A percentile compares a stretch with the other conserved stretches of the same genome.
These are phyloP conservation scores for Zaprionus lachaisei DNA, from an alignment of 1,140 invertebrate species.

Conservation along the genomic window DNA sequence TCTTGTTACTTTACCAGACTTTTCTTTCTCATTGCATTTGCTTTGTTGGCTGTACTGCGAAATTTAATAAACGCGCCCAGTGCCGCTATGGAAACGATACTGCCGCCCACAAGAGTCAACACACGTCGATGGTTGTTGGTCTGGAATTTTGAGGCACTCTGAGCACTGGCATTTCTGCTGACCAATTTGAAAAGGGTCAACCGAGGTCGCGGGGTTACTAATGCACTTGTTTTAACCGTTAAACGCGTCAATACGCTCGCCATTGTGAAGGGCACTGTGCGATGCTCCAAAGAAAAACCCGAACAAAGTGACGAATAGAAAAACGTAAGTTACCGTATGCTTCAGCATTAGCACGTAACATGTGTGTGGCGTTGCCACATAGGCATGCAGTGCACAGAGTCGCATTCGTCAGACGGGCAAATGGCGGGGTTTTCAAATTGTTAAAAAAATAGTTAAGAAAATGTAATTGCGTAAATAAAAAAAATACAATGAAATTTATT, in stretches of 20 bases:
- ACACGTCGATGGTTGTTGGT: slow-evolving; percentile 28
- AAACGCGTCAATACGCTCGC: slow-evolving; percentile 59
- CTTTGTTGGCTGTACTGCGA: slow-evolving; percentile 50
- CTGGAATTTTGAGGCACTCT: slow-evolving; percentile 23
- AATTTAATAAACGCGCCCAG: slow-evolving; percentile 58
- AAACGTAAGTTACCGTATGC: slow-evolving; percentile 27
- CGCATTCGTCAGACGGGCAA: slow-evolving; percentile 9
- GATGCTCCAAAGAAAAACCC: slow-evolving; percentile 43
- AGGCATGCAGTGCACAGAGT: slow-evolving; percentile 26
- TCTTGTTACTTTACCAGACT: slow-evolving; percentile 56
- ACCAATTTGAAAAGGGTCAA: slow-evolving; percentile 37
- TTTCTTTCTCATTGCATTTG: slow-evolving; percentile 61
- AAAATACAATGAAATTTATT: not conserved
- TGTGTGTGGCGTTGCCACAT: slow-evolving; percentile 35
- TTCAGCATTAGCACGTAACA: slow-evolving; percentile 10
- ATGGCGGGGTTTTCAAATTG: slow-evolving; percentile 25
- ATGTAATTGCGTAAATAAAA: not conserved
- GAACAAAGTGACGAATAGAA: slow-evolving; percentile 65
- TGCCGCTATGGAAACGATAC: slow-evolving; percentile 55
- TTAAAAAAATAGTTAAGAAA: not conserved
- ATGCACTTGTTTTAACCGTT: slow-evolving; percentile 50
- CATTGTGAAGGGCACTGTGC: slow-evolving; percentile 44
- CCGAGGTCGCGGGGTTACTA: slow-evolving; percentile 36
- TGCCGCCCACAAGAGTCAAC: slow-evolving; percentile 53
- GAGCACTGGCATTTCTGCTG: slow-evolving; percentile 29